These are phyloP conservation scores for Erebia palarica DNA, from an alignment of 2,888 invertebrate species.

Conservation along the genomic window DNA sequence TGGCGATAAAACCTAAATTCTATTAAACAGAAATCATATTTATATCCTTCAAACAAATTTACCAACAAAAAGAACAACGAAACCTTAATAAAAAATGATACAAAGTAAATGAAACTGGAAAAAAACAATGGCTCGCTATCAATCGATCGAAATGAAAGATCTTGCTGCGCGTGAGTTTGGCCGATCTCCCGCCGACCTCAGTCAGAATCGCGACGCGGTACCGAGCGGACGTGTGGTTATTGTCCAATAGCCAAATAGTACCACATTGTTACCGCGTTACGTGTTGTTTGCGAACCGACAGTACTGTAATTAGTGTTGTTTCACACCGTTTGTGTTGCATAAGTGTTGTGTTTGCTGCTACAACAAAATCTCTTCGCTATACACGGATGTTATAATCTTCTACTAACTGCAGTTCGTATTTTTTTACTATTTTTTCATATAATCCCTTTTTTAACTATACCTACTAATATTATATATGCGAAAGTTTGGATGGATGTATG, in stretches of 20 bases:
- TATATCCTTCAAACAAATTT: not conserved
- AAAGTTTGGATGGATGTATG: no score
- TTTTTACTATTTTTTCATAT: not conserved
- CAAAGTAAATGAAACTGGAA: slow-evolving; percentile 27
- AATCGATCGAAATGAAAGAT: slow-evolving; percentile 19
- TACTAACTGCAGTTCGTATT: slow-evolving; percentile 13
- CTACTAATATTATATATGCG: no score
- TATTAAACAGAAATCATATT: not conserved
- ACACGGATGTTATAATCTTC: slow-evolving; percentile 5
- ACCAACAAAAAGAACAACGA: not conserved
- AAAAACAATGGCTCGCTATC: slow-evolving; percentile 19
- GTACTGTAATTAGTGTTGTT: slow-evolving; percentile 30
- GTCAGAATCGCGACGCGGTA: slow-evolving; percentile 46
- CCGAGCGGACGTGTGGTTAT: slow-evolving; percentile 36
- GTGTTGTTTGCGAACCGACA: slow-evolving; percentile 27
- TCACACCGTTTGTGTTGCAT: slow-evolving; percentile 32
- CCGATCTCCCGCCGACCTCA: slow-evolving; percentile 37
- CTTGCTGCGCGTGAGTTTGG: slow-evolving; percentile 11
- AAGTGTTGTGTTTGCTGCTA: slow-evolving; percentile 28
- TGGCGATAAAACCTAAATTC: not conserved
- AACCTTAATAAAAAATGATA: not conserved
- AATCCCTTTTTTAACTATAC: not conserved
- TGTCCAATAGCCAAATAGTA: slow-evolving; percentile 30
- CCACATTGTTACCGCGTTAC: slow-evolving; percentile 22
- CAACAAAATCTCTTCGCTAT: not conserved